Percentiles rank a stretch among this genome's conserved stretches.
These are phyloP conservation scores for Stylophora pistillata DNA, from an alignment of 64 coral and sea anemone species.

Conservation along the genomic window DNA sequence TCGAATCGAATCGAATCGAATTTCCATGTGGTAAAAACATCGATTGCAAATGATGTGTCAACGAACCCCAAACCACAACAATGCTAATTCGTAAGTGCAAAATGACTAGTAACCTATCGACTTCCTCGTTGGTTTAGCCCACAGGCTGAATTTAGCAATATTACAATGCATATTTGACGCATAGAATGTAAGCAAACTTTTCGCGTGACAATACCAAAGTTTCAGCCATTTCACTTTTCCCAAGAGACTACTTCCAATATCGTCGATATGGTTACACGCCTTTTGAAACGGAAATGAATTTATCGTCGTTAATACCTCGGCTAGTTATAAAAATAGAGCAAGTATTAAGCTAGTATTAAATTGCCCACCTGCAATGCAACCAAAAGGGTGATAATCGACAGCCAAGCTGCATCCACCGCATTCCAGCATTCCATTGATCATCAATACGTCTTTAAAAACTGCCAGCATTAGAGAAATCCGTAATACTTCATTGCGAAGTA, in stretches of 20 bases:
- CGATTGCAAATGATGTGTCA: neutral
- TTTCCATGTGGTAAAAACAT: neutral
- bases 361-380: constrained; percentile 40
- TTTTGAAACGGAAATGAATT: neutral
- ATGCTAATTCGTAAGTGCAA: neutral
- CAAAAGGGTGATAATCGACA: constrained; percentile 6
- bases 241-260: neutral
- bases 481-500: neutral
- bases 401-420: constrained; percentile 20
- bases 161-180: neutral
- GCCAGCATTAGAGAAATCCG: neutral
- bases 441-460: neutral
- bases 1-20: too few relatives aligned
- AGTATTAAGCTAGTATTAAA: neutral
- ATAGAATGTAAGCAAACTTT: neutral
- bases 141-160: neutral
- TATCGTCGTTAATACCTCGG: neutral
- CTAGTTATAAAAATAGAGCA: neutral
- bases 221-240: neutral
- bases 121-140: neutral
- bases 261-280: neutral
- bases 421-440: constrained; percentile 28
- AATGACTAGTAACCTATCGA: neutral
- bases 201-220: neutral
- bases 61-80: neutral